Evolutionary conservation across 2,888 invertebrate genomes (phyloP).

Genomic region (Tolmerus cingulatus): DNA sequence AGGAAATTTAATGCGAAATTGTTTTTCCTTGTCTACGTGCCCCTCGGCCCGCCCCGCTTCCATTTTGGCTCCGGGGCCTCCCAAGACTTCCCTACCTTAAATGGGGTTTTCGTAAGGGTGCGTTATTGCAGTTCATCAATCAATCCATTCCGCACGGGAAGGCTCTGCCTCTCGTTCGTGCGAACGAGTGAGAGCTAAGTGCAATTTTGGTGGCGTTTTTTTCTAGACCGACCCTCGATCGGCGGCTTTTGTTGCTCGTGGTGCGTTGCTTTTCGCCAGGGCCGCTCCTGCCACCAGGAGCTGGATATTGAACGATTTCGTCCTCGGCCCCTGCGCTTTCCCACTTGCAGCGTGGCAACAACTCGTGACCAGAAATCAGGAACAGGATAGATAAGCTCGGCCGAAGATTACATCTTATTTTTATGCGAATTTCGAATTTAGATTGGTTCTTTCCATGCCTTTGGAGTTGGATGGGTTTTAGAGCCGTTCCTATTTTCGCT

Average conservation of each 20-base stretch:
- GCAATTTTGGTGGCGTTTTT: slow-evolving; percentile 27
- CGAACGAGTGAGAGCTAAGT: background rate
- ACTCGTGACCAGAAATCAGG: background rate
- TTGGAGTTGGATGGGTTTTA: background rate
- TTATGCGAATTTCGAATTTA: background rate
- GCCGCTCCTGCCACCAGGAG: background rate
- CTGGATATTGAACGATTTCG: background rate
- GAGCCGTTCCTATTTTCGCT: background rate
- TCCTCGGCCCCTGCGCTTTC: background rate
- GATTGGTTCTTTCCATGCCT: background rate
- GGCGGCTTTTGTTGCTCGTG: background rate
- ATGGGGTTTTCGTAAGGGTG: slow-evolving; percentile 39
- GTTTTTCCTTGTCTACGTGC: slow-evolving; percentile 2
- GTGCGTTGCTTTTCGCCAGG: background rate
- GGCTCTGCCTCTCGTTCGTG: background rate
- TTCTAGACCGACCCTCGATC: background rate
- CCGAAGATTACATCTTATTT: background rate
- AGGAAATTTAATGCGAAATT: slow-evolving; percentile 36
- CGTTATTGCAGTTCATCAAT: slow-evolving; percentile 50
- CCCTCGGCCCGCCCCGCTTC: slow-evolving; percentile 31
- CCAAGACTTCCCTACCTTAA: slow-evolving; percentile 6
- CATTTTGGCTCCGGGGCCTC: background rate
- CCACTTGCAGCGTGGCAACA: background rate
- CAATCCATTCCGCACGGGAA: slow-evolving; percentile 38
- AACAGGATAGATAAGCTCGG: background rate